phyloP scores from a whole-genome alignment of 2,888 invertebrate species.

The Melanostoma mellinum region DNA sequence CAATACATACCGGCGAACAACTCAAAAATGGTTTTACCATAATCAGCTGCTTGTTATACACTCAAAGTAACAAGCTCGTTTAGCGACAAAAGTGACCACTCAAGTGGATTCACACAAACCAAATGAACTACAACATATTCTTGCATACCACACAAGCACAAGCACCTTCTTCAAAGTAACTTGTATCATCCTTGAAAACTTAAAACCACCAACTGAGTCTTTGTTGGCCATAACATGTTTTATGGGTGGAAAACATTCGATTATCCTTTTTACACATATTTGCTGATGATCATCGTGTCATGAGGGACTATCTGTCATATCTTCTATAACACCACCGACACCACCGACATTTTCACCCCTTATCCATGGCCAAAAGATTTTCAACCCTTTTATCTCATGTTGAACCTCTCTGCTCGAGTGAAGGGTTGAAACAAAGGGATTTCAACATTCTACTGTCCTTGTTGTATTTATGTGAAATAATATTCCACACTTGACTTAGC shows the following conservation, averaged over 20 bases:
- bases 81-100: slow-evolving; percentile 33
- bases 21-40: too few species aligned
- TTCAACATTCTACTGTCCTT: slow-evolving; percentile 8
- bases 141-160: not conserved
- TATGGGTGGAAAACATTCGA: slow-evolving; percentile 72
- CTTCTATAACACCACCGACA: slow-evolving; percentile 54
- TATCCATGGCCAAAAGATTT: slow-evolving; percentile 32
- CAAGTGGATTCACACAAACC: slow-evolving; percentile 29
- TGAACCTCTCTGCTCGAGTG: not conserved
- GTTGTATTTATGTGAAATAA: slow-evolving; percentile 40
- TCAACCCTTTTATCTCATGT: slow-evolving; percentile 25
- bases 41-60: too few species aligned
- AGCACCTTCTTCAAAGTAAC: slow-evolving; percentile 40
- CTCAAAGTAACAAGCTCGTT: slow-evolving; percentile 21
- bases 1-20: too few species aligned
- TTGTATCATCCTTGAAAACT: slow-evolving; percentile 40
- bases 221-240: slow-evolving; percentile 68
- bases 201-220: slow-evolving; percentile 39
- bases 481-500: slow-evolving; percentile 68
- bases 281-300: slow-evolving; percentile 68
- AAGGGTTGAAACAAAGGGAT: slow-evolving; percentile 62
- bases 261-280: slow-evolving; percentile 73
- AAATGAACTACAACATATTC: slow-evolving; percentile 17
- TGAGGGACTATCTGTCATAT: slow-evolving; percentile 66
- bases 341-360: slow-evolving; percentile 25